Percentiles rank a stretch among this genome's conserved stretches.
phyloP scores from a whole-genome alignment of 2,888 invertebrate species.

The Sarcophaga carnaria region DNA sequence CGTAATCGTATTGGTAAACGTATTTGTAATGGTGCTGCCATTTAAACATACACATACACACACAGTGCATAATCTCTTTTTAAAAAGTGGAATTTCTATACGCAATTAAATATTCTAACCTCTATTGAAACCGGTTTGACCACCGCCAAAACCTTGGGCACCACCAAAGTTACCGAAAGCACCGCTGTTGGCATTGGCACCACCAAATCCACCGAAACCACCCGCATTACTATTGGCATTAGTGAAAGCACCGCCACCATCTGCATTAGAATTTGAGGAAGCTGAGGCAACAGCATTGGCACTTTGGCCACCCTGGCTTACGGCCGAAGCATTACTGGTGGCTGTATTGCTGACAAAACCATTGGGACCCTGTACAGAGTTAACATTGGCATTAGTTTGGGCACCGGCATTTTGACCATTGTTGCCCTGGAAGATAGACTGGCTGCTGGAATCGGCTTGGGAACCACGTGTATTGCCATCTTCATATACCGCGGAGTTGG shows the following conservation, averaged over 20 bases:
- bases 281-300: conserved; percentile 74
- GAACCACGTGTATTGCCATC: conserved; percentile 73
- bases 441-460: conserved; percentile 77
- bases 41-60: background rate
- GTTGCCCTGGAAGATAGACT: conserved; percentile 77
- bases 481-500: conserved; percentile 74
- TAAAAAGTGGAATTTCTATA: background rate
- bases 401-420: conserved; percentile 75
- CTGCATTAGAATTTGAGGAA: conserved; percentile 58
- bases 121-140: conserved; percentile 30
- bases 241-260: conserved; percentile 58
- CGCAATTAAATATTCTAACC: conserved; percentile 55
- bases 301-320: conserved; percentile 72
- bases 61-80: conserved; percentile 28
- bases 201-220: conserved; percentile 56
- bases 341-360: conserved; percentile 77
- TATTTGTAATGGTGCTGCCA: background rate
- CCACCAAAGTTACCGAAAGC: conserved; percentile 70
- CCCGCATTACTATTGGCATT: conserved; percentile 57
- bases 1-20: no score
- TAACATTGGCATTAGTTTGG: conserved; percentile 75
- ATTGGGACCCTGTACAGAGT: conserved; percentile 73
- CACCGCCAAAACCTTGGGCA: conserved; percentile 39
- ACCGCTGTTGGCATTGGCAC: conserved; percentile 68
- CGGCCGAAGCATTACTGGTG: conserved; percentile 76